These are phyloP conservation scores for Hypena proboscidalis DNA, from an alignment of 2,888 invertebrate species.

Conservation along the genomic window DNA sequence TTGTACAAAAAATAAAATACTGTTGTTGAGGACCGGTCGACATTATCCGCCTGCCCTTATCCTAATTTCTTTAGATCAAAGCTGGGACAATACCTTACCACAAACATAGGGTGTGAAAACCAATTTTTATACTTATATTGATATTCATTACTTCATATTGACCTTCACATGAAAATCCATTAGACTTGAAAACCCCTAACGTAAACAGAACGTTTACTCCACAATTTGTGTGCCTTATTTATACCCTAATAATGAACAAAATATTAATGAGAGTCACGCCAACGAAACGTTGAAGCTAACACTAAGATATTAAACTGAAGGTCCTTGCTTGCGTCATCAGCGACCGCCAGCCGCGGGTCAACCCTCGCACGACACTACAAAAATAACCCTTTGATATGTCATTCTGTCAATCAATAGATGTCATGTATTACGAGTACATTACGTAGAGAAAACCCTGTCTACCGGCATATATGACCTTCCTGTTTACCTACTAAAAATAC, in stretches of 20 bases:
- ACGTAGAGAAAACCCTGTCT: neutral
- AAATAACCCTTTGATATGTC: conserved; percentile 52
- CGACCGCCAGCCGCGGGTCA: conserved; percentile 49
- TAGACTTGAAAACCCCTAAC: too few species aligned
- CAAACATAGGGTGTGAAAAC: too few species aligned
- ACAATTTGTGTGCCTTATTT: neutral
- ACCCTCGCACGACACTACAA: conserved; percentile 45
- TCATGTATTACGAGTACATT: conserved; percentile 3
- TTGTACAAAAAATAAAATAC: too few species aligned
- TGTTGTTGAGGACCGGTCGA: too few species aligned
- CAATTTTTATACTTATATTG: too few species aligned
- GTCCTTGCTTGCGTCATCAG: conserved; percentile 56
- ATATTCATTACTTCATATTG: too few species aligned
- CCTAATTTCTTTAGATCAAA: too few species aligned
- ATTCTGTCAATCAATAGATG: conserved; percentile 46
- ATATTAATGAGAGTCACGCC: conserved; percentile 16
- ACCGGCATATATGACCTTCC: conserved; percentile 5
- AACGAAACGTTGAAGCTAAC: conserved; percentile 20
- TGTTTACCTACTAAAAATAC: neutral
- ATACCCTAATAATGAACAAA: conserved; percentile 35
- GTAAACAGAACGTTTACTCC: too few species aligned
- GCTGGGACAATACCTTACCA: too few species aligned
- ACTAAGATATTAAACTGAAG: conserved; percentile 51
- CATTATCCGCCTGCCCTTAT: too few species aligned
- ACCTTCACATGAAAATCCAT: too few species aligned